Evolutionary conservation across 2,797 vertebrate species (phyloP).

Genomic region (Neomorphus geoffroyi): DNA sequence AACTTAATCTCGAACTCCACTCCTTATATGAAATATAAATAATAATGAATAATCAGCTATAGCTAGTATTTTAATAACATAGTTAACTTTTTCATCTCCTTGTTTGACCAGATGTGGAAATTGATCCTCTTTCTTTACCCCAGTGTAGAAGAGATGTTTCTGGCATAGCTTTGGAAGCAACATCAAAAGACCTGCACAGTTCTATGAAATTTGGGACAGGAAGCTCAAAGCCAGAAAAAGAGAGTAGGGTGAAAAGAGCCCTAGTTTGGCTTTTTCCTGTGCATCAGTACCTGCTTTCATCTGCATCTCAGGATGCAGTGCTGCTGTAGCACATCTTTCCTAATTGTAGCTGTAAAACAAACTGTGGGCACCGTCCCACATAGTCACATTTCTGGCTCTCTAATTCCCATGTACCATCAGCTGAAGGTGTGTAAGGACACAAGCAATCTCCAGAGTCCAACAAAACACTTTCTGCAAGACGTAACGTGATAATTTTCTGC

Average conservation of each 20-base stretch:
- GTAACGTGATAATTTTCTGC: accelerated
- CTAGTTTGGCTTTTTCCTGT: neutral
- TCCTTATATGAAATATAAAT: constrained; percentile 3
- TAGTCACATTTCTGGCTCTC: neutral
- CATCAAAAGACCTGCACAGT: accelerated
- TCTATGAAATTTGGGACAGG: accelerated
- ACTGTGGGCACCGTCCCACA: accelerated
- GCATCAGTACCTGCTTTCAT: neutral
- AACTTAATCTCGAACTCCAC: neutral
- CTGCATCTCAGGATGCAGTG: neutral
- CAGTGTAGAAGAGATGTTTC: neutral
- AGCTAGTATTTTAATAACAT: neutral
- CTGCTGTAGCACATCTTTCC: neutral
- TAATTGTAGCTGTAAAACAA: neutral
- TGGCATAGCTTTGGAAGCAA: neutral
- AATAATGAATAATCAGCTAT: constrained; percentile 18
- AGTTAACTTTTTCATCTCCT: neutral
- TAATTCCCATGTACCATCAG: neutral
- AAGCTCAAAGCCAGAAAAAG: neutral
- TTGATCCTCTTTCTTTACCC: neutral
- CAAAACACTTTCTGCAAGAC: neutral
- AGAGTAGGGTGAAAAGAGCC: neutral
- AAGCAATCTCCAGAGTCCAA: neutral
- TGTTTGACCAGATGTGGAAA: neutral
- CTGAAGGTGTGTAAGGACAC: neutral